Evolutionary conservation across 2,797 vertebrate species (phyloP).

Genomic region (Urophycis tenuis): DNA sequence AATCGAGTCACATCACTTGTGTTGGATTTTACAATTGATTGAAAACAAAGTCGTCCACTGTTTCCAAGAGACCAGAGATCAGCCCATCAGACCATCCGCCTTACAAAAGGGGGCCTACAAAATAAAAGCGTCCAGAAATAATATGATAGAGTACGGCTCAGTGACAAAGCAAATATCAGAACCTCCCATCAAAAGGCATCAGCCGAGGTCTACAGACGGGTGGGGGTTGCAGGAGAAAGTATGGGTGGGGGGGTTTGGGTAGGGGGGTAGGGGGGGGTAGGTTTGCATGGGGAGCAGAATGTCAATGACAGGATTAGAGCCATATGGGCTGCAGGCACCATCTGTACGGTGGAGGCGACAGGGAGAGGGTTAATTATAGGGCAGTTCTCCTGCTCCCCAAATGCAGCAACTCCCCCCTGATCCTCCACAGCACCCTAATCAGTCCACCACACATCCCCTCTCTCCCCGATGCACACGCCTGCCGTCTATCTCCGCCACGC

Average conservation of each 20-base stretch:
- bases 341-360: constrained; percentile 77
- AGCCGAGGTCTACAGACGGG: constrained; percentile 37
- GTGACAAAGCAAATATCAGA: constrained; percentile 43
- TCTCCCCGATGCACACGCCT: constrained; percentile 47
- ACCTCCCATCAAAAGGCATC: constrained; percentile 51
- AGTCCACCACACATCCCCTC: constrained; percentile 63
- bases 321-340: constrained; percentile 81
- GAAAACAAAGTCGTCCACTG: not conserved
- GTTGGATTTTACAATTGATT: not conserved
- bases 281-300: constrained; percentile 68
- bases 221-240: constrained; percentile 41
- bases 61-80: too few species aligned
- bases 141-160: constrained; percentile 28
- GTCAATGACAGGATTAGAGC: constrained; percentile 81
- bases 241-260: constrained; percentile 6
- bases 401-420: constrained; percentile 63
- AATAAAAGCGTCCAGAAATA: constrained; percentile 1
- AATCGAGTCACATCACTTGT: not conserved
- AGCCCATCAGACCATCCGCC: too few species aligned
- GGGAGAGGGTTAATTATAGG: constrained; percentile 82
- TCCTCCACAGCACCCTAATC: constrained; percentile 69
- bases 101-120: not conserved
- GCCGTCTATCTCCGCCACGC: constrained; percentile 56
- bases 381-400: constrained; percentile 68
- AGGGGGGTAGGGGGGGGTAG: constrained; percentile 24